Evolutionary conservation across 2,797 vertebrate species (phyloP).

Genomic region (Phataginus tetradactyla): DNA sequence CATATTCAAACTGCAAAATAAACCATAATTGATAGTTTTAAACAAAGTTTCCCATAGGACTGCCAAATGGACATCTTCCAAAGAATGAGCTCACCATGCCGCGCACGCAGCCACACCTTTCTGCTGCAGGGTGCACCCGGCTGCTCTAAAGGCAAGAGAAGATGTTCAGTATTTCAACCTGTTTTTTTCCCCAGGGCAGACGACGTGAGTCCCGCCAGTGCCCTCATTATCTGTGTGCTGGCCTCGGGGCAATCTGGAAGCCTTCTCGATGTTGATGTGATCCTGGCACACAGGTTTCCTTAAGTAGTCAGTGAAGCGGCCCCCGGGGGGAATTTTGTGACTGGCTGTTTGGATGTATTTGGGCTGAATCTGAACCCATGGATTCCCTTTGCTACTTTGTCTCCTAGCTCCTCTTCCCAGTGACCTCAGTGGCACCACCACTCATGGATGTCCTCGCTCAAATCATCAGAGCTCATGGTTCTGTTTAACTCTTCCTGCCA

Average conservation of each 20-base stretch:
- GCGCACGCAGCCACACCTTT: neutral
- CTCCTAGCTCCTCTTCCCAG: neutral
- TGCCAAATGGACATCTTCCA: neutral
- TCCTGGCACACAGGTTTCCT: neutral
- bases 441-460: neutral
- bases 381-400: neutral
- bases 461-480: neutral
- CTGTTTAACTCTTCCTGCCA: accelerated
- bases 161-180: neutral
- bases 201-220: neutral
- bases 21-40: neutral
- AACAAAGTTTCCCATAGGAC: neutral
- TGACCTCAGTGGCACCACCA: neutral
- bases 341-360: neutral
- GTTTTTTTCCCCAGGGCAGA: neutral
- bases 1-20: neutral
- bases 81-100: neutral
- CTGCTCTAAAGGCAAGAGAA: neutral
- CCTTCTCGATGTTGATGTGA: neutral
- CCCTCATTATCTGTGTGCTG: neutral
- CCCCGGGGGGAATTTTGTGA: neutral
- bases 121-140: neutral
- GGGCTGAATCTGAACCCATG: neutral
- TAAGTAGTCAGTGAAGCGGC: neutral
- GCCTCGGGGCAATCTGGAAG: neutral